Base-by-base conservation (phyloP, 2,888 invertebrate species). In the Nineta flava region DNA sequence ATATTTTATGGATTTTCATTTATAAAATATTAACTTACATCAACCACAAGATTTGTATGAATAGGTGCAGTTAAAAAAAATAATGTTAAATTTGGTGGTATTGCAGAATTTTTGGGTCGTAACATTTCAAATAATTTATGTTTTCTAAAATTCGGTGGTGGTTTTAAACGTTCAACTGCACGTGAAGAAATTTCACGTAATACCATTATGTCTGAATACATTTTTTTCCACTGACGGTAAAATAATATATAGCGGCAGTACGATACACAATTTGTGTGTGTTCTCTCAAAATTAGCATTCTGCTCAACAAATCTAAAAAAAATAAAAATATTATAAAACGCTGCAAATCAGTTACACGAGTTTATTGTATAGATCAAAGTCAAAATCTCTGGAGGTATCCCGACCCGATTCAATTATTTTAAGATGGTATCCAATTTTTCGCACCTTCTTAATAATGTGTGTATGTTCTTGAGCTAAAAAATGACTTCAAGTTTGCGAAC, bases 191-290 rank as follows among this genome's bases (percentile, higher is more conserved):
- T 26, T 44, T 44, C 26, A 17, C 19, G 15, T 13, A 44, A 26
- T 13, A 21, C 19, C 9, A 19, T 3, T 44, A 44, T 13, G 26
- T 44, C 44, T 17, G 19, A n/a, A 12, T 44, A 44, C 44, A 44
- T 21, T 21, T 26, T 19, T 21, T 44, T 44, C 44, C 44, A 44
- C 26, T 44, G 44, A n/a, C 44, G 44, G 26, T 44, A 44, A 21
- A 44, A 44, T 19, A 44, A 44, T 21, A 44, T 26, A 21, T 44
- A 44, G 4, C 44, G 19, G 3, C 19, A n/a, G 26, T 44, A 44
- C 12, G 44, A 10, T n/a, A 38, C 15, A 13, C n/a, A 15, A 38
- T 4, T 13, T 38, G 38, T 13, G 4, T 38, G n/a, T 13, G n/a
- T 5, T 13, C 7, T 15, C 12, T 38, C 15, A 38, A 38, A 38